Base-by-base conservation (phyloP, 2,797 vertebrate species). In the Podargus strigoides region DNA sequence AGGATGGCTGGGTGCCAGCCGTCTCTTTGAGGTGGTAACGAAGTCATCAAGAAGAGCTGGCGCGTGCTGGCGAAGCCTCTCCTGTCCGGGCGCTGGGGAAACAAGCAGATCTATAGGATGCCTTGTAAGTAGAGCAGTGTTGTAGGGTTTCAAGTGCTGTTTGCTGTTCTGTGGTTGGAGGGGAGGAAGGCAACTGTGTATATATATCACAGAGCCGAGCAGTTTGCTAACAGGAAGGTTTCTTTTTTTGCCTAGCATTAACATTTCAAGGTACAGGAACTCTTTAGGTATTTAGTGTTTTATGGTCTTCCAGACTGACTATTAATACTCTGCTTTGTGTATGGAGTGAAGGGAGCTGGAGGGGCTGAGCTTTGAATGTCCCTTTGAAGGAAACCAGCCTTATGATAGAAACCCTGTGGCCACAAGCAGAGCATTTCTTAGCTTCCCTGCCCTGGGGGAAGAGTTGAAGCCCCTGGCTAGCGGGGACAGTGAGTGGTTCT, bases 181-280 rank as follows among this genome's bases (percentile, higher is more conserved):
- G n/a, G 36, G 64, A 91, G 87, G 77, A 89, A 58, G 67, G 67
- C 55, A 8, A 26, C 66, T 1, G 1, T 39, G 66, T 70, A 23
- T 86, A 10, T 80, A 14, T 90, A 66, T 94, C 85, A 81, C 64
- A 26, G 60, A 44, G 47, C 60, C 18, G 7, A 66, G 62, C 46
- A 44, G 66, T 94, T 78, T 73, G 50, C 73, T 84, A 46, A 87
- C 82, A 83, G 88, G 79, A 95, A 90, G 56, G 30, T 84, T 81
- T 73, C 69, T 79, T 59, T 85, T 44, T 88, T 41, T 20, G 17
- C 62, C 88, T 75, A 63, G 41, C 85, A 74, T 95, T 95, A 91
- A 73, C 85, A 90, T 95, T 97, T 96, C 85, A 95, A 95, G 94
- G 87, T 93, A 92, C 86, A 95, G 92, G 92, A 97, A 56, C 93